Evolutionary conservation across 2,797 vertebrate species (phyloP), one percentile per base, ranked within the genome.

Genomic region (Bradypodion ventrale): DNA sequence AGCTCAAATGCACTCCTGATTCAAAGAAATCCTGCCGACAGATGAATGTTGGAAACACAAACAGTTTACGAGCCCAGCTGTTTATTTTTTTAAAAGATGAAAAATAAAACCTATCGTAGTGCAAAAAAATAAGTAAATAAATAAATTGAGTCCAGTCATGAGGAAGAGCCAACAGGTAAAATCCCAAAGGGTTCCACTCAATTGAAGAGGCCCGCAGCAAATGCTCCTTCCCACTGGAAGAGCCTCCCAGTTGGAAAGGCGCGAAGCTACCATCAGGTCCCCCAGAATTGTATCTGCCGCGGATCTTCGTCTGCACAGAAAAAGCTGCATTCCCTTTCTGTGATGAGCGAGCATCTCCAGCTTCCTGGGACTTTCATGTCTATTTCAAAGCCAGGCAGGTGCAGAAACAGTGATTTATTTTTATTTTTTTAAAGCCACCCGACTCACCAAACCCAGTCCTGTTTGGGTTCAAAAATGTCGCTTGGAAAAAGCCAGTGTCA

Each of bases 391-490:
- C 37, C 19, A 40, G 40, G 15, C 29, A 60, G 56, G 29, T 62
- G 35, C 32, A 32, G 56, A 44, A 72, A 69, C 4, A 15, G 5
- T 5, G 44, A n/a, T n/a, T n/a, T n/a, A n/a, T n/a, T n/a, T n/a
- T n/a, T n/a, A n/a, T 21, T n/a, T n/a, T n/a, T n/a, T n/a, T n/a
- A n/a, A n/a, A n/a, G n/a, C n/a, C n/a, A n/a, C n/a, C n/a, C n/a
- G n/a, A n/a, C n/a, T n/a, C n/a, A n/a, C n/a, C 83, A 72, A 63
- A 44, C 65, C 87, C 88, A 92, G 93, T 86, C 93, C 90, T 89
- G 90, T 85, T 90, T 92, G 92, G 94, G 90, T 82, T 88, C n/a
- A n/a, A 85, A 91, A 91, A 80, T 88, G 91, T 93, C 82, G 90
- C 87, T 81, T 44, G 89, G 89, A 84, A 92, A 82, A 86, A 90